These are phyloP conservation scores for Falco peregrinus DNA, from an alignment of 2,797 vertebrate species.

Conservation along the genomic window DNA sequence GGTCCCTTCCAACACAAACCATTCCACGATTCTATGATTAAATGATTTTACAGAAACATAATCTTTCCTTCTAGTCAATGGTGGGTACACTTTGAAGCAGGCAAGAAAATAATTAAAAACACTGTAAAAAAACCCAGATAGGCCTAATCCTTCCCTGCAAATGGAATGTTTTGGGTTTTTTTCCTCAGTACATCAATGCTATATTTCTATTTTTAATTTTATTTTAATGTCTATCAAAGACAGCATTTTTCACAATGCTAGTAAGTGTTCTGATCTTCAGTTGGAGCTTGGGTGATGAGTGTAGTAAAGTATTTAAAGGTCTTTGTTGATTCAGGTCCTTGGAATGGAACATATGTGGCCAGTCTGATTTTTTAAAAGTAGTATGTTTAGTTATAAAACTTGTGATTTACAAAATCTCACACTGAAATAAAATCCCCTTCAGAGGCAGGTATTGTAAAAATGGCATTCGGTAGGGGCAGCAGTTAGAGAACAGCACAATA, in stretches of 20 bases:
- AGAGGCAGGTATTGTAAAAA: neutral
- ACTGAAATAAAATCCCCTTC: neutral
- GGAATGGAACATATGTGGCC: neutral
- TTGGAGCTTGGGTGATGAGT: neutral
- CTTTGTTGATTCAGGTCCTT: neutral
- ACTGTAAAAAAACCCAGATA: fast-evolving
- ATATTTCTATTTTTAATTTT: neutral
- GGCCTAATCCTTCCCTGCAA: neutral
- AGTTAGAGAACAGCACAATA: neutral
- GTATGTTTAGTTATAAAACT: neutral
- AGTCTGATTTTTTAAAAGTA: neutral
- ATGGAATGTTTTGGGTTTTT: neutral
- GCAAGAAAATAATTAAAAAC: neutral
- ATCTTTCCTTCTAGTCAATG: neutral
- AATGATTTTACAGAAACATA: neutral
- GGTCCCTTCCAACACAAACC: no score
- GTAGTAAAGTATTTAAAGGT: neutral
- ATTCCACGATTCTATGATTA: no score
- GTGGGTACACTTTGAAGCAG: neutral
- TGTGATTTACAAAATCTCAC: neutral
- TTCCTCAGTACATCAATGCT: neutral
- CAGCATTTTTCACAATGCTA: neutral
- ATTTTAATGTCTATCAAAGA: neutral
- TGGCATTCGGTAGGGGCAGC: neutral
- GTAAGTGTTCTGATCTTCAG: neutral